Base-by-base conservation (phyloP, 92 coral and sea anemone species). In the Zoanthus sansibaricus region DNA sequence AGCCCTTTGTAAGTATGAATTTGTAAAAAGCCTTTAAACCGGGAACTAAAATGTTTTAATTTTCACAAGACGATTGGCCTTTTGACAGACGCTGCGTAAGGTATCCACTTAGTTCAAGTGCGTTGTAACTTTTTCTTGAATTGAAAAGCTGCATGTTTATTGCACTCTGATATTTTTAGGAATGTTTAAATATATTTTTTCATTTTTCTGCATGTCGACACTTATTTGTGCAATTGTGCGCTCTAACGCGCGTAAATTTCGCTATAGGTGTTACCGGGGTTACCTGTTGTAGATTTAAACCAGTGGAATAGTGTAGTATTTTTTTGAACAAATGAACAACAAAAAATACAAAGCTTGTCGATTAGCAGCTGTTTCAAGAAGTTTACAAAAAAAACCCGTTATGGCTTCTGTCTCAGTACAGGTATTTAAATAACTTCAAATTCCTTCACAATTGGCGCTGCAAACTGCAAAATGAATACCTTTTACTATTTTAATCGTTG, bases 371-470 rank as follows among this genome's bases (percentile, higher is more conserved):
- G 75, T 79, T 66, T 80, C 75, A 37, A 64, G 37, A 55, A 67
- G 75, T 46, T 80, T 58, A 68, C 67, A 67, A 20, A 80, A 80
- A 80, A 80, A 37, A 80, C 85, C 85, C 85, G 85, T 67, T 48
- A 45, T 46, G 13, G 46, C 59, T 68, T 80, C 74, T 80, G 73
- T 66, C 66, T 49, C 21, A 1, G 7, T 30, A 20, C 85, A 67
- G 85, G 85, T 80, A 32, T 59, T 46, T 64, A 49, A 49, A 80
- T 25, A 79, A 20, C 46, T 32, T 20, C 69, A 45, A 80, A 80
- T 80, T 80, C 85, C 85, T 66, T 66, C 75, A 80, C 85, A 80
- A 45, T 80, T 44, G 6, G 56, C 44, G 33, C 72, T 62, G 55
- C 55, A 79, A n/a, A 13, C 45, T 72, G 45, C 12, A 20, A 46